These are phyloP conservation scores for Patagioenas fasciata DNA, from an alignment of 2,113 vertebrate genomes.

Conservation along the genomic window DNA sequence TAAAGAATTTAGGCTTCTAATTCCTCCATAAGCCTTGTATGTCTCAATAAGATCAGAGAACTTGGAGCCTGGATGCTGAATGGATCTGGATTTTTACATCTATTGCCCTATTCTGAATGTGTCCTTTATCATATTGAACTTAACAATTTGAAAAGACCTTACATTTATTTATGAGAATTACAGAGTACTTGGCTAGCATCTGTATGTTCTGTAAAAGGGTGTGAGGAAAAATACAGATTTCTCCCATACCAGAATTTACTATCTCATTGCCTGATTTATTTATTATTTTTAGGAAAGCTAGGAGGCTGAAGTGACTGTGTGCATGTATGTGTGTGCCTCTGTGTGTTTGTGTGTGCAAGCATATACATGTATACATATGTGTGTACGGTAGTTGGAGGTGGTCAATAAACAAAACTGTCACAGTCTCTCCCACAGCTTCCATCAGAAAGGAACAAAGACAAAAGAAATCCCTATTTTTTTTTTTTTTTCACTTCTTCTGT, in stretches of 20 bases:
- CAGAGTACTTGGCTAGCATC: not conserved
- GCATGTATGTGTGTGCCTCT: fast-evolving
- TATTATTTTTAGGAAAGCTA: not conserved
- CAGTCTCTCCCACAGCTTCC: not conserved
- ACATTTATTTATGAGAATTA: not conserved
- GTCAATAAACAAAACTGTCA: not conserved
- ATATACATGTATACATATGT: not conserved
- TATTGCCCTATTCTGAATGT: not conserved
- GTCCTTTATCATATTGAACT: not conserved
- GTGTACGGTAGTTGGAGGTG: not conserved
- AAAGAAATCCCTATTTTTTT: not conserved
- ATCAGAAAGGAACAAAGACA: not conserved
- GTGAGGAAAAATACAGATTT: not conserved
- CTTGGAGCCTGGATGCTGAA: not conserved
- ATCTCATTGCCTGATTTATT: not conserved
- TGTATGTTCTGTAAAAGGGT: not conserved
- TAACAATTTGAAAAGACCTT: not conserved
- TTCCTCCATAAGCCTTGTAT: not conserved
- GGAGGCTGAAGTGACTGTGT: not conserved
- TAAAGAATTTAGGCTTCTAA: not conserved
- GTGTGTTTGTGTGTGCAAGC: not conserved
- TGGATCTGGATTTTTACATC: not conserved
- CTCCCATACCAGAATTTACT: not conserved
- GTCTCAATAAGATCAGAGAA: not conserved
- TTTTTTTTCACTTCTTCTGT: not conserved